Conservation (phyloP, 1,140 invertebrate genomes). For the Centruroides vittatus region DNA sequence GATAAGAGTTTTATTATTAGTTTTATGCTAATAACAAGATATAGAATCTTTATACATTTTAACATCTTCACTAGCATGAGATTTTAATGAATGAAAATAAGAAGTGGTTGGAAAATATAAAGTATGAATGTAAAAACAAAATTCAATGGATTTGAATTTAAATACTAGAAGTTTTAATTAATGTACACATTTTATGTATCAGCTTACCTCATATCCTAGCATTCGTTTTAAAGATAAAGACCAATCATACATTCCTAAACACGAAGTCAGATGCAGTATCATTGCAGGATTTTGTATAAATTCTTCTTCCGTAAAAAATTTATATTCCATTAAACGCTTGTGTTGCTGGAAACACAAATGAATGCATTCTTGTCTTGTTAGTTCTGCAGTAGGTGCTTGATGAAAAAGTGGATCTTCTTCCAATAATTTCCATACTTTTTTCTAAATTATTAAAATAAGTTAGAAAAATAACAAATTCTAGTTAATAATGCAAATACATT, state of each 20-base stretch:
- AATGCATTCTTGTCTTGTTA: slow-evolving; percentile 52
- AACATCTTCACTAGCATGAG: no score
- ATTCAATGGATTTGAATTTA: no score
- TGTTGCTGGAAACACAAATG: slow-evolving; percentile 42
- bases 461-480: neutral
- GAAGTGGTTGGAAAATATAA: no score
- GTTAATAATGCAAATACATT: no score
- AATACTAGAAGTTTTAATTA: no score
- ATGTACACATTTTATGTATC: neutral
- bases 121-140: no score
- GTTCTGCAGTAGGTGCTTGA: slow-evolving; percentile 34
- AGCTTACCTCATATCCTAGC: slow-evolving; percentile 26
- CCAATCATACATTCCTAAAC: slow-evolving; percentile 54
- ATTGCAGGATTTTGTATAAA: slow-evolving; percentile 33
- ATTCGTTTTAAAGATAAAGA: slow-evolving; percentile 46
- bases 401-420: slow-evolving; percentile 67
- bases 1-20: no score
- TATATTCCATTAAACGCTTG: slow-evolving; percentile 44
- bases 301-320: slow-evolving; percentile 43
- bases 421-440: slow-evolving; percentile 61
- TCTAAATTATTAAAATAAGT: slow-evolving; percentile 38
- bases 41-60: no score
- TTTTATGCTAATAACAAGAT: no score
- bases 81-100: no score
- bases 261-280: slow-evolving; percentile 26